phyloP scores from a whole-genome alignment of 2,797 vertebrate species.

The Helicolenus hilgendorfi region DNA sequence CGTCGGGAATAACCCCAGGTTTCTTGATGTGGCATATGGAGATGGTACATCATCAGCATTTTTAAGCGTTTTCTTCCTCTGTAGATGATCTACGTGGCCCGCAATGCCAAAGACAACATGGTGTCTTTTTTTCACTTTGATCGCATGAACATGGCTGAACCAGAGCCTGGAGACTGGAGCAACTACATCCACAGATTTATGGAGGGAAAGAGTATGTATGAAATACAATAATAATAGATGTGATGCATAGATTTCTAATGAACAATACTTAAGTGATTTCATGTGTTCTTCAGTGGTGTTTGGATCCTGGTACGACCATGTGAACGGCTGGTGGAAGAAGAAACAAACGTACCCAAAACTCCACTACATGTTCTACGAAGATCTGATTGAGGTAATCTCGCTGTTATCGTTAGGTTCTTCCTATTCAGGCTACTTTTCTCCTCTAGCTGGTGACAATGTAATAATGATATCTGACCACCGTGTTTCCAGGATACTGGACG shows the following conservation, averaged over 20 bases:
- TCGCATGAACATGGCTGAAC: conserved; percentile 83
- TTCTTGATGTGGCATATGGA: background rate
- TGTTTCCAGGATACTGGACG: conserved; percentile 51
- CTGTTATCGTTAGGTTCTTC: background rate
- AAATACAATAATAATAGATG: background rate
- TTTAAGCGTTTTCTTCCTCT: background rate
- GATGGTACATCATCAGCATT: background rate
- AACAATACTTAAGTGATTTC: background rate
- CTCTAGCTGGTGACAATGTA: background rate
- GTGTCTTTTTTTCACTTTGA: conserved; percentile 93
- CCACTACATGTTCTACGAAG: conserved; percentile 77
- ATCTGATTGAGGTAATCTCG: conserved; percentile 58
- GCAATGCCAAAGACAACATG: conserved; percentile 89
- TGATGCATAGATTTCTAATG: background rate
- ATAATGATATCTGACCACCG: background rate
- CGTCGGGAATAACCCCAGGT: background rate
- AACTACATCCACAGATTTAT: background rate
- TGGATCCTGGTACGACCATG: conserved; percentile 92
- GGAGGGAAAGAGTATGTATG: background rate
- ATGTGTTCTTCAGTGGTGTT: conserved; percentile 81
- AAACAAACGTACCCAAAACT: conserved; percentile 72
- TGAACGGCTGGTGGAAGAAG: conserved; percentile 91
- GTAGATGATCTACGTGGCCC: background rate
- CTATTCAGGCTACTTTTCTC: background rate
- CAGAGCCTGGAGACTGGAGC: conserved; percentile 8